Percentiles rank a stretch among this genome's conserved stretches.
Conservation (phyloP, 2,113 vertebrate genomes). For the Alaudala cheleensis region DNA sequence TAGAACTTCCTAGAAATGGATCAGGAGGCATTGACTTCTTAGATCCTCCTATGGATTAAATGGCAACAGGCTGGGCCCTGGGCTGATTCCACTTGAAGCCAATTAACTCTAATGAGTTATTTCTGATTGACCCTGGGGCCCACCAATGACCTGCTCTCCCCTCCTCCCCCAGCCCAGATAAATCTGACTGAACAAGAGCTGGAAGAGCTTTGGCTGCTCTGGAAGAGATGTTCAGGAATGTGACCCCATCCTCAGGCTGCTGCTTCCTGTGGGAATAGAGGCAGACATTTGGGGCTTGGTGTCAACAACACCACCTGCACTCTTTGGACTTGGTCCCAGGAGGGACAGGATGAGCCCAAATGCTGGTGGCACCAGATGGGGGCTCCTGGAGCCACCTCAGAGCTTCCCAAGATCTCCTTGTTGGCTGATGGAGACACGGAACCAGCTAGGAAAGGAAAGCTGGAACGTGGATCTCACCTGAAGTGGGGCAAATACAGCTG, state of each 20-base stretch:
- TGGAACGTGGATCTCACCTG: background rate
- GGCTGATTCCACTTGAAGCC: background rate
- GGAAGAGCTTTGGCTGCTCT: background rate
- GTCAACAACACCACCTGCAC: background rate
- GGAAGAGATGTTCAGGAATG: background rate
- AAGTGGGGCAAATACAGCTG: background rate
- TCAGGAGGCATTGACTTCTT: background rate
- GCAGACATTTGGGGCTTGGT: background rate
- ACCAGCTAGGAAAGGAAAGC: background rate
- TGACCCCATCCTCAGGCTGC: background rate
- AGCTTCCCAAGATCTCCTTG: background rate
- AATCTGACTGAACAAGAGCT: background rate
- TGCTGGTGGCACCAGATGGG: background rate
- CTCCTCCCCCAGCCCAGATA: background rate
- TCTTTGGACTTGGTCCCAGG: background rate
- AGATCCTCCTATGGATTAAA: background rate
- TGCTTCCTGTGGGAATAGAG: background rate
- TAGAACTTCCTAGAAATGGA: background rate
- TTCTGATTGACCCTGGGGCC: background rate
- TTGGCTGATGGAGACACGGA: background rate
- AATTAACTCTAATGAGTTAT: constrained; percentile 10
- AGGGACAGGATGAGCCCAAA: background rate
- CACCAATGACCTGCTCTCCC: background rate
- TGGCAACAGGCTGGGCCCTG: background rate
- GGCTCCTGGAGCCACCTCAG: background rate